phyloP scores from a whole-genome alignment of 2,113 vertebrate species.

The Agelaius phoeniceus region DNA sequence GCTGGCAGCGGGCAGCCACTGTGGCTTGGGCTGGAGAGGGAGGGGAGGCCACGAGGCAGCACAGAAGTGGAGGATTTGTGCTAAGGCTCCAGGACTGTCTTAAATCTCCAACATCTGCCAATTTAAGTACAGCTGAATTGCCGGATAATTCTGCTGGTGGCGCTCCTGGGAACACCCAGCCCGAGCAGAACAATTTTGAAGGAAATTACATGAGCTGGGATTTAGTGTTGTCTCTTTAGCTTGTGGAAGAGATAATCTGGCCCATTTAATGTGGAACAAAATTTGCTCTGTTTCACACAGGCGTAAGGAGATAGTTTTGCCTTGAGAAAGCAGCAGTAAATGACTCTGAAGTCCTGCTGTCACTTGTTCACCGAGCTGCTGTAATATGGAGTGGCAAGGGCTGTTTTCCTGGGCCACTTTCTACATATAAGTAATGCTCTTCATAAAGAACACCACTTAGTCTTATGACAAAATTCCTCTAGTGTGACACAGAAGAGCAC shows the following conservation, averaged over 20 bases:
- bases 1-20: background rate
- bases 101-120: constrained; percentile 61
- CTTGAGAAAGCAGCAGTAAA: constrained; percentile 59
- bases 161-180: constrained; percentile 58
- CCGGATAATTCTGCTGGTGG: constrained; percentile 55
- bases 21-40: background rate
- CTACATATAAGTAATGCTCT: constrained; percentile 2
- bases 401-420: constrained; percentile 15
- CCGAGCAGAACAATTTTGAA: constrained; percentile 45
- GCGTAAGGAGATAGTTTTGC: constrained; percentile 22
- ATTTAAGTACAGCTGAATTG: constrained; percentile 56
- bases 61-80: constrained; percentile 42
- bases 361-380: background rate
- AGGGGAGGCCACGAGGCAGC: constrained; percentile 3
- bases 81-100: constrained; percentile 47
- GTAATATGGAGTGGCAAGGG: constrained; percentile 37
- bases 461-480: constrained; percentile 36
- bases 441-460: constrained; percentile 48
- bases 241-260: constrained; percentile 57
- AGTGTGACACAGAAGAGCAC: background rate
- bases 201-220: constrained; percentile 59
- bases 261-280: constrained; percentile 52
- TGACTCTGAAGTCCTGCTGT: constrained; percentile 57
- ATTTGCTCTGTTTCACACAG: constrained; percentile 31
- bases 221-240: constrained; percentile 59